phyloP scores from a whole-genome alignment of 2,113 vertebrate species.

The Aphelocoma coerulescens region DNA sequence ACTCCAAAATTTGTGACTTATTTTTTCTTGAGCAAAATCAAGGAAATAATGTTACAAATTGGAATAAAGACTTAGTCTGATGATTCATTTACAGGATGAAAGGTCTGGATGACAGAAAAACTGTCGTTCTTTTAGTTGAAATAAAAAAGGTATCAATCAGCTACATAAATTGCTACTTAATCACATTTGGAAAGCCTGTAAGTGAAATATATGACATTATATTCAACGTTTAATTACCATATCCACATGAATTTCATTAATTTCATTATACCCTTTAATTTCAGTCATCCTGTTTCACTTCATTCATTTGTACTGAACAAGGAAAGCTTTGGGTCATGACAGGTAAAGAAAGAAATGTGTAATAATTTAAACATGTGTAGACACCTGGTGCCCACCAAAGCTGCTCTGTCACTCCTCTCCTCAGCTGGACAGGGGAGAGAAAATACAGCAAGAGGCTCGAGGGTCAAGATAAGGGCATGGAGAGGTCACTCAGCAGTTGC shows the following conservation, averaged over 20 bases:
- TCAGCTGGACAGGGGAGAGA: background rate
- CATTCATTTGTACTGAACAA: background rate
- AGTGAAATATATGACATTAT: background rate
- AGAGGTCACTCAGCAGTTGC: background rate
- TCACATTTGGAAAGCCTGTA: background rate
- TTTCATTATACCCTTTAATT: background rate
- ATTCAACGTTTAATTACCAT: background rate
- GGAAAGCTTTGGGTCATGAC: background rate
- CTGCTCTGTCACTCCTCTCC: rapidly evolving
- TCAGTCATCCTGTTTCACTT: background rate
- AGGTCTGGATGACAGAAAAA: background rate
- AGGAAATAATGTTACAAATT: background rate
- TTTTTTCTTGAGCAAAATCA: background rate
- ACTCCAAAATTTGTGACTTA: background rate
- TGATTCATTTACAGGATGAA: background rate
- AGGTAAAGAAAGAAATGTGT: background rate
- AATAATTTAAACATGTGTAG: rapidly evolving
- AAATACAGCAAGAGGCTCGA: rapidly evolving
- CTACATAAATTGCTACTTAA: background rate
- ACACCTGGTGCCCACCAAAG: background rate
- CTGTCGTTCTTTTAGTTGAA: background rate
- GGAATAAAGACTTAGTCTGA: background rate
- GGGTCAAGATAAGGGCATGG: rapidly evolving
- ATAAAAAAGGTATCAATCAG: background rate
- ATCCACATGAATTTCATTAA: background rate